These are phyloP conservation scores for Drosophila bifasciata DNA, from an alignment of 1,140 invertebrate species.

Conservation along the genomic window DNA sequence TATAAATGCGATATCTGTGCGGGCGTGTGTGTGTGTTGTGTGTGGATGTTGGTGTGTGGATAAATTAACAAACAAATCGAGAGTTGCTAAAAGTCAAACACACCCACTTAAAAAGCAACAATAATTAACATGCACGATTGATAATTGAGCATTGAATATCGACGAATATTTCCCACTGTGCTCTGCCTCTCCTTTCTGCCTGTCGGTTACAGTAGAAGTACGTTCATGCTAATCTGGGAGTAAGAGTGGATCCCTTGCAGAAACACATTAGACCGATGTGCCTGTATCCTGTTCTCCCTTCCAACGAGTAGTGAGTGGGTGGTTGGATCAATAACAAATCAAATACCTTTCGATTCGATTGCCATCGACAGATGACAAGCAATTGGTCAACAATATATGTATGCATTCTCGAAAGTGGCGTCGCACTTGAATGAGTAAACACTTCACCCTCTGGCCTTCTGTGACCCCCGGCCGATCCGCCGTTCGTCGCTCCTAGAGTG, in stretches of 20 bases:
- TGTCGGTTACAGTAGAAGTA: too few species aligned
- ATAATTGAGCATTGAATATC: neutral
- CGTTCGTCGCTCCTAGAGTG: neutral
- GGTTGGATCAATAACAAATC: constrained; percentile 5
- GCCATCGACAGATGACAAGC: constrained; percentile 21
- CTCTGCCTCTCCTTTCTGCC: too few species aligned
- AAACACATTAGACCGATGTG: too few species aligned
- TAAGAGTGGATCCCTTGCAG: too few species aligned
- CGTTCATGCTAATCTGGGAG: too few species aligned
- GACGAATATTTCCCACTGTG: neutral
- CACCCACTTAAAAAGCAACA: constrained; percentile 42
- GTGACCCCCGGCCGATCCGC: neutral
- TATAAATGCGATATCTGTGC: constrained; percentile 19
- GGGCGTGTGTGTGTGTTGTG: constrained; percentile 2
- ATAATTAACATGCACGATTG: constrained; percentile 62
- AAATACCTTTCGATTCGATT: constrained; percentile 29
- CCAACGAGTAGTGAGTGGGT: neutral
- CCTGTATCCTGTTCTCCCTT: too few species aligned
- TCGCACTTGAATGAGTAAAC: constrained; percentile 55
- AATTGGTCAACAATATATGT: constrained; percentile 47
- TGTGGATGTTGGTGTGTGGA: too few species aligned
- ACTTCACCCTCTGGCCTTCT: constrained; percentile 6
- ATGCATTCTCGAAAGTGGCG: constrained; percentile 39
- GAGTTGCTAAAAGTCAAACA: constrained; percentile 43
- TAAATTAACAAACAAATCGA: too few species aligned